These are phyloP conservation scores for Helicolenus hilgendorfi DNA, from an alignment of 2,797 vertebrate genomes.

Conservation along the genomic window DNA sequence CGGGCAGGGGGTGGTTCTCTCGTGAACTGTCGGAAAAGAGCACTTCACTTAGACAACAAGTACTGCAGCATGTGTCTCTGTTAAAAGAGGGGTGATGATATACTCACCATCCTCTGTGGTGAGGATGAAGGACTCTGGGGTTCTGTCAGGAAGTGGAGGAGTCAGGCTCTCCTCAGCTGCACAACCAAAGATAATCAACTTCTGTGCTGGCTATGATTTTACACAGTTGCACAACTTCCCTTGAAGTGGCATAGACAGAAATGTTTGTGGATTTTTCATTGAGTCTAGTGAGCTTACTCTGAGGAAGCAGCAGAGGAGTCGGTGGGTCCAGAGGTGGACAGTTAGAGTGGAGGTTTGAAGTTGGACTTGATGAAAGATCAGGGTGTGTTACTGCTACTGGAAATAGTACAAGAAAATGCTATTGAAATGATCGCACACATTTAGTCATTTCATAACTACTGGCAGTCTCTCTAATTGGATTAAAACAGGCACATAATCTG, in stretches of 20 bases:
- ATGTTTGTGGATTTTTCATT: neutral
- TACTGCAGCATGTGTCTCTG: neutral
- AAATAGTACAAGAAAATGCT: neutral
- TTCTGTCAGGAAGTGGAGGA: constrained; percentile 64
- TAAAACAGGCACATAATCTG: neutral
- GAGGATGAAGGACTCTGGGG: constrained; percentile 60
- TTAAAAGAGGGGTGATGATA: neutral
- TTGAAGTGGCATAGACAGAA: neutral
- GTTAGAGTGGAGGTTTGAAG: neutral
- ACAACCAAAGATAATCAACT: neutral
- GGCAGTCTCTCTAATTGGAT: neutral
- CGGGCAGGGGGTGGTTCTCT: neutral
- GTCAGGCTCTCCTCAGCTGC: constrained; percentile 46
- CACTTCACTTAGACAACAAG: neutral
- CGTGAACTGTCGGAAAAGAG: constrained; percentile 33
- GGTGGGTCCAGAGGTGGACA: neutral
- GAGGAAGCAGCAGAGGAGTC: neutral
- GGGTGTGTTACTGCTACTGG: neutral
- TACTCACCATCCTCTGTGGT: constrained; percentile 45
- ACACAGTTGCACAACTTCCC: neutral
- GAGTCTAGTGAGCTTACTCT: constrained; percentile 33
- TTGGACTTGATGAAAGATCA: neutral
- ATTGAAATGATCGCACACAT: neutral
- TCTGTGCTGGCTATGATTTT: neutral
- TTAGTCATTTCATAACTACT: neutral